A percentile compares a stretch with the other conserved stretches of the same genome.
phyloP scores from a whole-genome alignment of 2,888 invertebrate species.

The Pedicia rivosa region DNA sequence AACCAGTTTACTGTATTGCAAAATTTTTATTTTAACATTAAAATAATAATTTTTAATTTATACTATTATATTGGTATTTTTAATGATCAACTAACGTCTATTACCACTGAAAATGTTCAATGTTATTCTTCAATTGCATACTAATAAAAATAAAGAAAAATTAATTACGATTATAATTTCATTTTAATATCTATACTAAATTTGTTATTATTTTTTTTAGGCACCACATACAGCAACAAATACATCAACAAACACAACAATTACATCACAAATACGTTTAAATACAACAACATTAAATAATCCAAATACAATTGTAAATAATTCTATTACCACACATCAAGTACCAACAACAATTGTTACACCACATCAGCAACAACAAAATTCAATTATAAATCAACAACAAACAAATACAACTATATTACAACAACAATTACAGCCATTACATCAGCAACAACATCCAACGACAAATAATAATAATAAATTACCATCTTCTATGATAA shows the following conservation, averaged over 20 bases:
- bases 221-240: conserved; percentile 15
- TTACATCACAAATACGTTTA: conserved; percentile 14
- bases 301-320: conserved; percentile 22
- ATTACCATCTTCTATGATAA: conserved; percentile 9
- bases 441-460: conserved; percentile 11
- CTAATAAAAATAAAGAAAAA: no score
- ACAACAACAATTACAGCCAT: conserved; percentile 12
- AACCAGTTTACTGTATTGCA: no score
- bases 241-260: conserved; percentile 15
- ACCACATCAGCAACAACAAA: conserved; percentile 10
- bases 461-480: conserved; percentile 9
- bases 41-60: no score
- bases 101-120: no score
- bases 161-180: no score
- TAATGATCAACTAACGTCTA: no score
- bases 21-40: no score
- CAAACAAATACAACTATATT: conserved; percentile 24
- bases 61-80: no score
- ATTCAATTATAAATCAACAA: conserved; percentile 12
- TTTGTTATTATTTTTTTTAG: conserved; percentile 7
- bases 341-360: conserved; percentile 12
- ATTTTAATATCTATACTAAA: background rate
- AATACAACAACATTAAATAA: conserved; percentile 21
- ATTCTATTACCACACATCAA: background rate
- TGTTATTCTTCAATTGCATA: no score